Conservation (phyloP, 2,113 vertebrate species). For the Ceuthmochares aereus region DNA sequence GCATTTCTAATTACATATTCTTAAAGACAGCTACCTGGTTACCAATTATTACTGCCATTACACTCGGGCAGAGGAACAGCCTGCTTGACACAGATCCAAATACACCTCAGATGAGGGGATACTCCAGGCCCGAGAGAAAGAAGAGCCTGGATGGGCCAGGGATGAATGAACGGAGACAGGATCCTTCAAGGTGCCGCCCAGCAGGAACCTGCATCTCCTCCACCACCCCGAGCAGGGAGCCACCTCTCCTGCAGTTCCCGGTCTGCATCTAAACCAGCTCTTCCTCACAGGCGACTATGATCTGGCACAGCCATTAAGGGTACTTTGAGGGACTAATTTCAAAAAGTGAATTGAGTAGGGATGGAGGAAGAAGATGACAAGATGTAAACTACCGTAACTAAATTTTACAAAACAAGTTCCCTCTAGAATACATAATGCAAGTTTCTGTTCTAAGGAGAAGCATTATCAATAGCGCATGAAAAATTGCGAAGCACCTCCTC, state of each 20-base stretch:
- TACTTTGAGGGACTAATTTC: background rate
- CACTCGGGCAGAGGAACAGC: background rate
- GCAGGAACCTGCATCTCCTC: background rate
- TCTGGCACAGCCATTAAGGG: rapidly evolving
- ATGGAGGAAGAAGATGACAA: background rate
- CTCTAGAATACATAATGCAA: background rate
- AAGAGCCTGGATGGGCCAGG: background rate
- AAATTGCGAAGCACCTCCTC: background rate
- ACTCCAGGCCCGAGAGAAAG: background rate
- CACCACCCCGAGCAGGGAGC: background rate
- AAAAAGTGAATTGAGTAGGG: background rate
- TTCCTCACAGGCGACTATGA: background rate
- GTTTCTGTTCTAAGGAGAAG: background rate
- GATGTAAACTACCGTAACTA: background rate
- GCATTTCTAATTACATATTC: background rate
- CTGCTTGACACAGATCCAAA: background rate
- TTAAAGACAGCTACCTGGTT: background rate
- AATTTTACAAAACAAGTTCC: background rate
- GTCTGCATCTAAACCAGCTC: background rate
- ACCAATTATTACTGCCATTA: background rate
- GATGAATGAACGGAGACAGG: background rate
- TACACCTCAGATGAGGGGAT: background rate
- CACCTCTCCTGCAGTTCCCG: background rate
- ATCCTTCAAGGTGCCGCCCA: background rate
- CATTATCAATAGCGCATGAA: background rate